phyloP scores from a whole-genome alignment of 2,888 invertebrate species.

The Crepidodera aurea region DNA sequence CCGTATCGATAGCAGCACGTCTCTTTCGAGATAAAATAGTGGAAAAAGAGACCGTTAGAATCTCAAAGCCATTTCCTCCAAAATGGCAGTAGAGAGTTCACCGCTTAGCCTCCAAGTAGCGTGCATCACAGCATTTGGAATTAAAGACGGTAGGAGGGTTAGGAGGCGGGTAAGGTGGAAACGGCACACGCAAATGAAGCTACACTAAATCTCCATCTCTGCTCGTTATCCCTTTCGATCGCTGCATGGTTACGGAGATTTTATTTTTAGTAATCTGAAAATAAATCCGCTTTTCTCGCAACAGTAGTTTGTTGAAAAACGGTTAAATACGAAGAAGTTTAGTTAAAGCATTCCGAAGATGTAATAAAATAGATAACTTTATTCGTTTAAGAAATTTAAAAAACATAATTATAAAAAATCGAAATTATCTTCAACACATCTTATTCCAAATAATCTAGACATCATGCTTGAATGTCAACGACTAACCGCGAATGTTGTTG shows the following conservation, averaged over 20 bases:
- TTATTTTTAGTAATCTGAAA: conserved; percentile 20
- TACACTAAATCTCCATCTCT: conserved; percentile 32
- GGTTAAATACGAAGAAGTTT: neutral
- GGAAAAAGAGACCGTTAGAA: neutral
- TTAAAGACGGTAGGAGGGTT: neutral
- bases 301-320: neutral
- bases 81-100: neutral
- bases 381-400: no score
- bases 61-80: neutral
- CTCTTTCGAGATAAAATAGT: no score
- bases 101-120: neutral
- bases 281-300: neutral
- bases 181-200: conserved; percentile 30
- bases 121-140: neutral
- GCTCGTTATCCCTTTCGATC: conserved; percentile 30
- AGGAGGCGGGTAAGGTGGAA: neutral
- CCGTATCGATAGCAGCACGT: no score
- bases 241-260: conserved; percentile 20
- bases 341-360: neutral
- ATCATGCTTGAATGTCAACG: no score
- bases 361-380: neutral
- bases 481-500: no score
- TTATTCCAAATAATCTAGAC: no score
- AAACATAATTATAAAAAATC: no score
- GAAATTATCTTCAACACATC: no score